Conservation (phyloP, 2,888 invertebrate genomes). For the Eurytoma adleriae region DNA sequence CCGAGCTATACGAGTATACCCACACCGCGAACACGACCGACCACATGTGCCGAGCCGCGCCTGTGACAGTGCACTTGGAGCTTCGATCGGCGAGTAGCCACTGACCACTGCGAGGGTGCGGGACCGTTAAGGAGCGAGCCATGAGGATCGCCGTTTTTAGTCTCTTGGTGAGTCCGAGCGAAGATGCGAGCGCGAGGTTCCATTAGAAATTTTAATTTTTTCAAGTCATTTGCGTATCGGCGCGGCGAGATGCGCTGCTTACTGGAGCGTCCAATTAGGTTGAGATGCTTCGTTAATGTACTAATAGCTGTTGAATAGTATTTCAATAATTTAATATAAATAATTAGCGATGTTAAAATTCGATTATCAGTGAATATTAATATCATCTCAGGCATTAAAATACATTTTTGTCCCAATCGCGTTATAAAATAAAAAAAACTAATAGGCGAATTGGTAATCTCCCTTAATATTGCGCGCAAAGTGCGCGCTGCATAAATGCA, state of each 20-base stretch:
- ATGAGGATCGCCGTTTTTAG: slow-evolving; percentile 41
- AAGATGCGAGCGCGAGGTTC: background rate
- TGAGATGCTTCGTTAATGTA: too few relatives aligned
- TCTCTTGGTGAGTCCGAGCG: slow-evolving; percentile 41
- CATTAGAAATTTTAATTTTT: background rate
- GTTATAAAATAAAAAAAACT: background rate
- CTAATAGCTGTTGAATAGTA: background rate
- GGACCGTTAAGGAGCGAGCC: background rate
- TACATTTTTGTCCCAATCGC: too few relatives aligned
- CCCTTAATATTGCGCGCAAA: background rate
- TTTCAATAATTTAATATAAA: background rate
- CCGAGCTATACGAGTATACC: too few relatives aligned
- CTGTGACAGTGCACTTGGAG: background rate
- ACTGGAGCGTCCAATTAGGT: background rate
- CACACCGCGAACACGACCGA: too few relatives aligned
- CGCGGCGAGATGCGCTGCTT: background rate
- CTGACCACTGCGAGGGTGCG: background rate
- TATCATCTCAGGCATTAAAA: too few relatives aligned
- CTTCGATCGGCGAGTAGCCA: background rate
- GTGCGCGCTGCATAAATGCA: background rate
- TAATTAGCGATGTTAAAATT: too few relatives aligned
- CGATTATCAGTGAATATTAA: too few relatives aligned
- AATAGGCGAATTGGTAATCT: background rate
- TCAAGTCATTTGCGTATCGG: background rate
- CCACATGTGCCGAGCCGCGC: background rate